Percentiles rank a stretch among this genome's conserved stretches.
These are phyloP conservation scores for Tauraco erythrolophus DNA, from an alignment of 2,113 vertebrate genomes.

Conservation along the genomic window DNA sequence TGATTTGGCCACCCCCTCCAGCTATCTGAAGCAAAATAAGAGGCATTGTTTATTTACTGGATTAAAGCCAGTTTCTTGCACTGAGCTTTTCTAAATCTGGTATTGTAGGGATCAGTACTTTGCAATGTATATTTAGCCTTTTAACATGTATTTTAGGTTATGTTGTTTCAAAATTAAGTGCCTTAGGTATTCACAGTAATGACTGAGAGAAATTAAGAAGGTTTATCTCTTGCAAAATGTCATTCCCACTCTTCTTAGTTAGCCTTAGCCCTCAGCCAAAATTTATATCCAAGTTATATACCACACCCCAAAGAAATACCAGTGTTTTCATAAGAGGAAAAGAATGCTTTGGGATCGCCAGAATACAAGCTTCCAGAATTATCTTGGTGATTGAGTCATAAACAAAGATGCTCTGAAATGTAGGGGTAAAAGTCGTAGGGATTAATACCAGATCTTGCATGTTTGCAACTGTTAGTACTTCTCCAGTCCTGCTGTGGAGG, in stretches of 20 bases:
- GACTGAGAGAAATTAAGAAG: neutral
- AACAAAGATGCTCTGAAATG: neutral
- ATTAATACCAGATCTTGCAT: neutral
- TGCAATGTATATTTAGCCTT: neutral
- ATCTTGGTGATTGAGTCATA: neutral
- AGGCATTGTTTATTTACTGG: neutral
- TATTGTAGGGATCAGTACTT: neutral
- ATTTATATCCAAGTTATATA: neutral
- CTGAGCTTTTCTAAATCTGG: neutral
- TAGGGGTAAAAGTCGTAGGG: neutral
- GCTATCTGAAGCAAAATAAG: neutral
- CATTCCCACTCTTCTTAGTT: neutral
- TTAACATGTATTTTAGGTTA: neutral
- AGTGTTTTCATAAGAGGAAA: neutral
- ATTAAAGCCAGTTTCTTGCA: neutral
- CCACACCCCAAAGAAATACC: neutral
- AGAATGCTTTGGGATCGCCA: neutral
- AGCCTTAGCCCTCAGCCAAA: neutral
- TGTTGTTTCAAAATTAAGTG: neutral
- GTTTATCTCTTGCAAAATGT: neutral
- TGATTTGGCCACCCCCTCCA: neutral
- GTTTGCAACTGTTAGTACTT: neutral
- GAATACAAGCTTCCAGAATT: slow-evolving; percentile 32
- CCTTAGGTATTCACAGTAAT: neutral
- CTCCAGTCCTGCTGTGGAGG: neutral